phyloP scores from a whole-genome alignment of 2,888 invertebrate genomes.

The Tipula confusa region DNA sequence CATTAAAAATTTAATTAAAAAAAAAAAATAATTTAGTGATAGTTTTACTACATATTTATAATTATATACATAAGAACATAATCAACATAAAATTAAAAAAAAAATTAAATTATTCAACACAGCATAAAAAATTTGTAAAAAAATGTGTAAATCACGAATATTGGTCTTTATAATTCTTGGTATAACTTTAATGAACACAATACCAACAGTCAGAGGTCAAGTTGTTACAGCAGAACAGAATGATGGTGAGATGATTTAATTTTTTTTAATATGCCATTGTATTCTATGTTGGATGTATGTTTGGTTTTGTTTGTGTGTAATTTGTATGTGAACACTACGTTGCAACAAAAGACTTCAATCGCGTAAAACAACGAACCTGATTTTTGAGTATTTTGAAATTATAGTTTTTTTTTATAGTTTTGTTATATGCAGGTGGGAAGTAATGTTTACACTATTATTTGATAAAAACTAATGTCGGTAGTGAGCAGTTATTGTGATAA shows the following conservation, averaged over 20 bases:
- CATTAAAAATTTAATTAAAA: background rate
- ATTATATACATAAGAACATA: no score
- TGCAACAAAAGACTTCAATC: slow-evolving; percentile 12
- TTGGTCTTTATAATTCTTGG: background rate
- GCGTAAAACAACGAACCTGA: slow-evolving; percentile 6
- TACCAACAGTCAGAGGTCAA: slow-evolving; percentile 20
- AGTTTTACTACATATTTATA: background rate
- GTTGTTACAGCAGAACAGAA: slow-evolving; percentile 28
- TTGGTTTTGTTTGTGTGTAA: background rate
- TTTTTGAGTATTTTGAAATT: background rate
- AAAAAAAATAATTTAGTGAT: no score
- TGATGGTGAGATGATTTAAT: slow-evolving; percentile 21
- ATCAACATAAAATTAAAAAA: background rate
- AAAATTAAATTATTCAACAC: background rate
- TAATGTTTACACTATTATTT: background rate
- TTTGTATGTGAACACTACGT: background rate
- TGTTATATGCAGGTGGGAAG: background rate
- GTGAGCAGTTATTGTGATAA: no score
- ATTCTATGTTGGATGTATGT: background rate
- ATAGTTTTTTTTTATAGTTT: background rate
- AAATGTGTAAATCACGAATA: background rate
- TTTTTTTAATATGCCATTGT: background rate
- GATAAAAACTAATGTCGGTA: no score
- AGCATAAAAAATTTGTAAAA: background rate
- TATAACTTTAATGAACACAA: background rate